phyloP scores from a whole-genome alignment of 37 sponge, comb jelly and placozoan species.

The Dysidea cf. avara region DNA sequence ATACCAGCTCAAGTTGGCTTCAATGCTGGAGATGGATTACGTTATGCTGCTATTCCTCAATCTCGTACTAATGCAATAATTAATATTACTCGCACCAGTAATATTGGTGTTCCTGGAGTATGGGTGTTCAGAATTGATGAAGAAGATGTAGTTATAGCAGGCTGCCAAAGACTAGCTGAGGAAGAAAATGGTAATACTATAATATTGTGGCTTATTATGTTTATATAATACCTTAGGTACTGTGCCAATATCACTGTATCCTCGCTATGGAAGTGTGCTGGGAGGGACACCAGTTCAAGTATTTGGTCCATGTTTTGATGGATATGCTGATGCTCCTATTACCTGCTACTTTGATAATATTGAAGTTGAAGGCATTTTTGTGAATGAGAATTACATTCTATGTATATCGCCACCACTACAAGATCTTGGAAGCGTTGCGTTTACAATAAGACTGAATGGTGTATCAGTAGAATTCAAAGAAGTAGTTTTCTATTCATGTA shows the following conservation, averaged over 20 bases:
- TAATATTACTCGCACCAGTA: not conserved
- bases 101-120: not conserved
- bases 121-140: constrained; percentile 7
- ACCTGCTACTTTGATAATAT: constrained; percentile 36
- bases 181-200: no score
- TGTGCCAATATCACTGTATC: no score
- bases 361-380: not conserved
- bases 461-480: no score
- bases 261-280: constrained; percentile 44
- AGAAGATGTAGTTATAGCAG: no score
- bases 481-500: no score
- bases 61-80: not conserved
- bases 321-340: constrained; percentile 16
- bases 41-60: not conserved
- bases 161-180: no score
- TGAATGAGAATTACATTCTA: constrained; percentile 20
- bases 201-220: no score
- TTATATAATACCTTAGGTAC: no score
- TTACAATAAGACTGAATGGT: constrained; percentile 17
- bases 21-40: no score
- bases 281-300: constrained; percentile 50
- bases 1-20: constrained; percentile 10
- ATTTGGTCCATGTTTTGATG: constrained; percentile 4
- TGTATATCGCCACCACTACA: constrained; percentile 42
- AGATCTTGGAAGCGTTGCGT: constrained; percentile 19